These are phyloP conservation scores for Camponotus vicinus DNA, from an alignment of 1,140 invertebrate genomes.

Conservation along the genomic window DNA sequence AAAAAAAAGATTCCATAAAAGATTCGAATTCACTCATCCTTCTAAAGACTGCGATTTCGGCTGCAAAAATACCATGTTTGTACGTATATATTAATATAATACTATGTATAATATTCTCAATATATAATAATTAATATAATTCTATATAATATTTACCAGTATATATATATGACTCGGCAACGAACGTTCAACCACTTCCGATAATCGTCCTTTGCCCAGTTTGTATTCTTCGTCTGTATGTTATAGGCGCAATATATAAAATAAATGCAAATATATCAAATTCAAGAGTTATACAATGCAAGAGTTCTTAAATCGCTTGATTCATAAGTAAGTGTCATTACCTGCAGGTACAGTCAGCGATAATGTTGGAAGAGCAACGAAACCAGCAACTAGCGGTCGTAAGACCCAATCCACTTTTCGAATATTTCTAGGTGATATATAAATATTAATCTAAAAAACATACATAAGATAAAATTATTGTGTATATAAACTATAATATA, in stretches of 20 bases:
- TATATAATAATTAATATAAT: too few relatives aligned
- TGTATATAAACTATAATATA: background rate
- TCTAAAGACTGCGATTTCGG: slow-evolving; percentile 79
- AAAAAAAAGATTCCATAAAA: background rate
- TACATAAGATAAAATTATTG: background rate
- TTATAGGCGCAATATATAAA: slow-evolving; percentile 1
- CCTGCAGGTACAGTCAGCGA: slow-evolving; percentile 83
- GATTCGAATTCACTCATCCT: slow-evolving; percentile 63
- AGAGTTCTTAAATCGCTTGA: background rate
- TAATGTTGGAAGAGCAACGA: slow-evolving; percentile 87
- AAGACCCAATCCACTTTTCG: slow-evolving; percentile 88
- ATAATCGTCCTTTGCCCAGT: slow-evolving; percentile 82
- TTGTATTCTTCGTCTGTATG: slow-evolving; percentile 83
- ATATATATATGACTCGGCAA: slow-evolving; percentile 89
- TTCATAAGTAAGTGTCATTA: slow-evolving; percentile 78
- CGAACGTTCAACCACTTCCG: slow-evolving; percentile 87
- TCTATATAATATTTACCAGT: slow-evolving; percentile 81
- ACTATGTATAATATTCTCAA: background rate
- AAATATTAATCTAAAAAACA: slow-evolving; percentile 86
- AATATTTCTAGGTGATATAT: slow-evolving; percentile 87
- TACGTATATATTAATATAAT: slow-evolving; percentile 11
- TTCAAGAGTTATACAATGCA: too few relatives aligned
- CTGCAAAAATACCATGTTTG: slow-evolving; percentile 71
- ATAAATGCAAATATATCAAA: slow-evolving; percentile 24
- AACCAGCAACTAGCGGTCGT: slow-evolving; percentile 88